phyloP scores from a whole-genome alignment of 2,113 vertebrate species.

The Oxyura jamaicensis region DNA sequence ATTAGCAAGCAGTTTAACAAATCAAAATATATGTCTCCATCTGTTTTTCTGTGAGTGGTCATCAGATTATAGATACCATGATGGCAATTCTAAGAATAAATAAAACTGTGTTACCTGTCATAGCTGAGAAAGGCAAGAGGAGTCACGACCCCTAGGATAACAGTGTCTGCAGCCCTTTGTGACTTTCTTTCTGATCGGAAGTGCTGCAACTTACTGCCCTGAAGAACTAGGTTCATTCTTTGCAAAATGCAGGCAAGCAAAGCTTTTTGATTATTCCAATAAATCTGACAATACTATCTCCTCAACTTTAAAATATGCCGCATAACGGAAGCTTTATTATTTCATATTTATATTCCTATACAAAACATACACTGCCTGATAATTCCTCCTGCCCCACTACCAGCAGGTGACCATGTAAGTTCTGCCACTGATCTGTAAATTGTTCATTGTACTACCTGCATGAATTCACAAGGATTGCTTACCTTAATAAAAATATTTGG shows the following conservation, averaged over 20 bases:
- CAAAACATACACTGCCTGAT: accelerated
- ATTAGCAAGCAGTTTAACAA: neutral
- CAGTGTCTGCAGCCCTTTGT: neutral
- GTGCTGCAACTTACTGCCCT: neutral
- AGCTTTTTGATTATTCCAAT: neutral
- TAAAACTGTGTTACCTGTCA: neutral
- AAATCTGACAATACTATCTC: neutral
- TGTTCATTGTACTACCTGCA: neutral
- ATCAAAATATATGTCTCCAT: neutral
- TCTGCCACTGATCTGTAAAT: neutral
- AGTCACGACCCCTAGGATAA: accelerated
- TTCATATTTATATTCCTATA: neutral
- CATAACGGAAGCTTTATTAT: neutral
- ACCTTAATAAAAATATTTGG: neutral
- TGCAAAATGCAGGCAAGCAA: neutral
- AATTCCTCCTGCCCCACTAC: neutral
- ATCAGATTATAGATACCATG: accelerated
- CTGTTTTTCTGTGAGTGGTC: neutral
- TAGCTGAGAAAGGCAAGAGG: neutral
- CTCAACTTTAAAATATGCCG: neutral
- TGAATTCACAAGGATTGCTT: neutral
- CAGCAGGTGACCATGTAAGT: neutral
- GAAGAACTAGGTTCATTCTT: neutral
- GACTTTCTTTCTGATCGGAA: neutral
- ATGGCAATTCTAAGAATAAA: neutral